Base-by-base conservation (phyloP, 1,140 invertebrate species). In the Rhizoglyphus robini region DNA sequence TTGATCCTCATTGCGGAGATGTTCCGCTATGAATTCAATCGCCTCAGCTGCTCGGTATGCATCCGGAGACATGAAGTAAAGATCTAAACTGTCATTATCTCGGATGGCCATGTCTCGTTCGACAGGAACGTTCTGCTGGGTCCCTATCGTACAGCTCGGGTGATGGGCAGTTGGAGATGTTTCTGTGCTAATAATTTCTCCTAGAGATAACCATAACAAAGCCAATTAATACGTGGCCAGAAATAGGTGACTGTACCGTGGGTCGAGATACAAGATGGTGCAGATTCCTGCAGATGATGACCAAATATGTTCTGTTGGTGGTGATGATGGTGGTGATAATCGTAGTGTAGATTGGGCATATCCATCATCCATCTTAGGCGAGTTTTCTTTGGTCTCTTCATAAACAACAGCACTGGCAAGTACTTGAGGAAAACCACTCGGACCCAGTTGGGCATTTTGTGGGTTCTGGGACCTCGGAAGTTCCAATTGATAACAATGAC, bases 401-500 rank as follows among this genome's bases (percentile, higher is more conserved):
- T 94, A 67, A 93, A 80, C 63, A 96, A 77, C 60, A 90, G 78
- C 25, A 75, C 73, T 23, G 91, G 91, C 69, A 96, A 77, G 73
- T 91, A 90, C 74, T 93, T 88, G n/a, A 97, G 81, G 77, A 97
- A 97, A 36, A 94, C 84, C 60, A 86, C 84, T 32, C 90, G 82
- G 69, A 96, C 94, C 86, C 91, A 91, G 70, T 88, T 84, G 4
- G 93, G 92, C 93, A 97, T 96, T 72, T 88, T 76, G 72, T 87
- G 84, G 8, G 85, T 88, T 36, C 83, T 78, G 1, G 95, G 95
- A 20, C 94, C 94, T 73, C 95, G 82, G 79, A 98, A 99, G 75
- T 99, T 98, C 87, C 92, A 94, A 76, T 99, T 99, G 73, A 99
- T 98, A 71, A 99, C 97, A 72, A 99, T 86, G 27, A 99, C 95